Percentiles rank a stretch among this genome's conserved stretches.
Evolutionary conservation across 2,113 vertebrate species (phyloP).

Genomic region (Caretta caretta): DNA sequence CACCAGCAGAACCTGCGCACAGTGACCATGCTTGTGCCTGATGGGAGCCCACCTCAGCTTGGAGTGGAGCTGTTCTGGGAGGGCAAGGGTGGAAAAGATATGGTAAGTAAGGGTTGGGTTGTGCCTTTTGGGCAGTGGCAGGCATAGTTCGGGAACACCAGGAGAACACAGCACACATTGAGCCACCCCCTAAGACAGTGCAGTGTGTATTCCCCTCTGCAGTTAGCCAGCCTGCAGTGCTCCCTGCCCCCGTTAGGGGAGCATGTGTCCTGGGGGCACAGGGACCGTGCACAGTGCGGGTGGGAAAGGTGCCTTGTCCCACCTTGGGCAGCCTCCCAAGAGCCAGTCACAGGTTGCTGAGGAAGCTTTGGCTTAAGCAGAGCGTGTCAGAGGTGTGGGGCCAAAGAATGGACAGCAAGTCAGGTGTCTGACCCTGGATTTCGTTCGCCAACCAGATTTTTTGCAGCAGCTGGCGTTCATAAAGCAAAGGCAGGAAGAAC

Average conservation of each 20-base stretch:
- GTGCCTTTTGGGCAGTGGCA: not conserved
- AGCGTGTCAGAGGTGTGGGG: not conserved
- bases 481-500: not conserved
- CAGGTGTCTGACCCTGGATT: not conserved
- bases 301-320: not conserved
- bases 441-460: not conserved
- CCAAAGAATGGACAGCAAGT: not conserved
- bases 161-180: not conserved
- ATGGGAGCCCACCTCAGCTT: not conserved
- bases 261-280: not conserved
- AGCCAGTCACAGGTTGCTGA: not conserved
- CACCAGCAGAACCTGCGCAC: no score
- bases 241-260: not conserved
- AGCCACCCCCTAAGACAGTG: not conserved
- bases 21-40: no score
- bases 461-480: not conserved
- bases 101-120: no score
- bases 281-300: not conserved
- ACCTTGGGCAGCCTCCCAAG: not conserved
- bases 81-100: not conserved
- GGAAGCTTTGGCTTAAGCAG: not conserved
- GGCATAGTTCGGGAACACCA: not conserved
- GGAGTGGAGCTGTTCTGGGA: not conserved
- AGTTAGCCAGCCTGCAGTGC: not conserved
- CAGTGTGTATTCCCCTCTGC: not conserved